Evolutionary conservation across 2,888 invertebrate species (phyloP).

Genomic region (Cataglyphis cursor): DNA sequence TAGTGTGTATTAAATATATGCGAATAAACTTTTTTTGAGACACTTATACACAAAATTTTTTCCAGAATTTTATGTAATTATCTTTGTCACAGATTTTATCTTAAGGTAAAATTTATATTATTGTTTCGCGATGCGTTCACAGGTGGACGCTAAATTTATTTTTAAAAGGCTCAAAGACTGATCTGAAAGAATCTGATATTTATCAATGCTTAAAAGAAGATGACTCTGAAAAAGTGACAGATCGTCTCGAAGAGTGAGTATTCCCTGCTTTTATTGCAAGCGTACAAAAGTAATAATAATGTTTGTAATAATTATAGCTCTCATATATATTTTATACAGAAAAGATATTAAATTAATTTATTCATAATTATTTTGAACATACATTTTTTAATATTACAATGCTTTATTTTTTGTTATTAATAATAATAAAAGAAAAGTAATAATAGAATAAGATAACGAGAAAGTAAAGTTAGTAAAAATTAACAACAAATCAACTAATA

Average conservation of each 20-base stretch:
- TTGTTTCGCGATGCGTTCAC: neutral
- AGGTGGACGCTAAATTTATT: conserved; percentile 86
- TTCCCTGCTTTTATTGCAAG: neutral
- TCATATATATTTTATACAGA: neutral
- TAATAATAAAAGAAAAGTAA: too few relatives aligned
- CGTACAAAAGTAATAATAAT: neutral
- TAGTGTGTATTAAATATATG: neutral
- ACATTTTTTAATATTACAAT: too few relatives aligned
- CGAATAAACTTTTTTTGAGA: neutral
- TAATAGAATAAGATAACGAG: too few relatives aligned
- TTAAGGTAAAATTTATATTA: neutral
- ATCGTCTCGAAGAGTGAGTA: conserved; percentile 83
- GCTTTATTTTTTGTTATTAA: too few relatives aligned
- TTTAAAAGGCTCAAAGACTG: conserved; percentile 82
- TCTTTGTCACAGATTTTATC: neutral
- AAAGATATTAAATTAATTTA: neutral
- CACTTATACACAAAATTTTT: neutral
- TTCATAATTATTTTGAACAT: neutral
- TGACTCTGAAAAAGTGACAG: conserved; percentile 82
- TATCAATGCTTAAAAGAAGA: conserved; percentile 83
- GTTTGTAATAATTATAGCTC: neutral
- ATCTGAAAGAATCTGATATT: conserved; percentile 84
- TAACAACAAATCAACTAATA: too few relatives aligned
- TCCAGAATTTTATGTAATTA: neutral
- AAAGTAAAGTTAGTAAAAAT: too few relatives aligned